Evolutionary conservation across 2,797 vertebrate genomes (phyloP).

Genomic region (Eremophila alpestris): DNA sequence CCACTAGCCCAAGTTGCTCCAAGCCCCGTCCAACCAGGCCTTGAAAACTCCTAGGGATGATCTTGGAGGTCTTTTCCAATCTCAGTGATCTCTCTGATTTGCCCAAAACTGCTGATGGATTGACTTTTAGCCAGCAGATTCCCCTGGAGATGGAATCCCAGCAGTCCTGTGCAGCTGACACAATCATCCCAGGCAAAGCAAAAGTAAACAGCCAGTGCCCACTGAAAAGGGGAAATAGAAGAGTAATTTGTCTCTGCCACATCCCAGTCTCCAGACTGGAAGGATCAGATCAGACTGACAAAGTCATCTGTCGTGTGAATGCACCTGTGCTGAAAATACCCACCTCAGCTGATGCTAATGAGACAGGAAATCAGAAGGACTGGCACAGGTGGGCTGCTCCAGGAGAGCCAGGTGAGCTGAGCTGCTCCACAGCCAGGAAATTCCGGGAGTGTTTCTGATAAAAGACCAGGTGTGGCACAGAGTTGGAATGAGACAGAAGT

Average conservation of each 20-base stretch:
- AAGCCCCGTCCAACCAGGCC: rapidly evolving
- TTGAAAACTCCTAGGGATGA: background rate
- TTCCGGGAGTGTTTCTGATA: background rate
- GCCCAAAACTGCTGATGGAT: background rate
- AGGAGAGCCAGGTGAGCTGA: background rate
- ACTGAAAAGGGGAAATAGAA: background rate
- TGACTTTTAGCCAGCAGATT: background rate
- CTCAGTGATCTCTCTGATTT: background rate
- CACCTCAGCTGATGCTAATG: background rate
- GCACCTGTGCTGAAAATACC: background rate
- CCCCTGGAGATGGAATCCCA: background rate
- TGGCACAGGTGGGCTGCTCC: background rate
- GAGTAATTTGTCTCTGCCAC: background rate
- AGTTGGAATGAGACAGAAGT: background rate
- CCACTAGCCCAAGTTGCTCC: background rate
- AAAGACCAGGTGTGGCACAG: background rate
- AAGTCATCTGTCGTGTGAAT: background rate
- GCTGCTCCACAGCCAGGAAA: background rate
- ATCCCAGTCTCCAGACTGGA: background rate
- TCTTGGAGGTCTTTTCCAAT: background rate
- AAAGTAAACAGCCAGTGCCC: background rate
- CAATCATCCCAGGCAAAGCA: background rate
- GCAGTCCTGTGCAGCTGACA: background rate
- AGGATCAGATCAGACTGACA: background rate
- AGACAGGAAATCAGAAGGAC: background rate